Evolutionary conservation across 1,140 invertebrate species (phyloP), one percentile per base, ranked within the genome.

Genomic region (Drosophila willistoni): DNA sequence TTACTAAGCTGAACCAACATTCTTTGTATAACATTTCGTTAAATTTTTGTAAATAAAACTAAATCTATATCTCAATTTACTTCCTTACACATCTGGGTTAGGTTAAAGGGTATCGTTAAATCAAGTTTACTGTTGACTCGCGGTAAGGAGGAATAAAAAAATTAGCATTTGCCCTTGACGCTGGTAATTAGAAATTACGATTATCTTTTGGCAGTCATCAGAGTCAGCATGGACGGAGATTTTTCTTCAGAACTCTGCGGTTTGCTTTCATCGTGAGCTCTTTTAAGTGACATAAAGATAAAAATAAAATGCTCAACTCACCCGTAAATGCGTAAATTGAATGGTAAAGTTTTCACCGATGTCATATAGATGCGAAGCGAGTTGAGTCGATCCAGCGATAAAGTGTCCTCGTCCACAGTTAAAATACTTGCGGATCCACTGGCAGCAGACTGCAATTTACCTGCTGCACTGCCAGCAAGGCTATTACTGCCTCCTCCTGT

Each of bases 261-360:
- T 69, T 29, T 59, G 64, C 44, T 68, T 75, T 63, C 64, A 68
- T 67, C 22, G 60, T 39, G 17, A 34, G 39, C 7, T 55, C 7
- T 55, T 36, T 66, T 44, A 51, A 36, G 44, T 51, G 44, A n/a
- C 44, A 22, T 22, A 22, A 51, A 51, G 17, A 47, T 10, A 47
- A 7, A 6, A 9, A 51, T 47, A 47, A 51, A 51, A 22, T 63
- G 44, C 54, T 14, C 61, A 55, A 87, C 91, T 92, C 67, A 92
- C 91, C 91, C 91, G 47, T 92, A 92, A 63, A 92, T 92, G 64
- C 89, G 84, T 57, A 91, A 90, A 83, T 91, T 91, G 64, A 92
- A 92, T 60, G 91, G 91, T 75, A 92, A 75, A 59, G 90, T 90
- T 87, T 91, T 92, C 73, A 92, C 87, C 4, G 91, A 89, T 39